Percentiles rank a stretch among this genome's conserved stretches.
These are phyloP conservation scores for Pandemis heparana DNA, from an alignment of 2,888 invertebrate genomes.

Conservation along the genomic window DNA sequence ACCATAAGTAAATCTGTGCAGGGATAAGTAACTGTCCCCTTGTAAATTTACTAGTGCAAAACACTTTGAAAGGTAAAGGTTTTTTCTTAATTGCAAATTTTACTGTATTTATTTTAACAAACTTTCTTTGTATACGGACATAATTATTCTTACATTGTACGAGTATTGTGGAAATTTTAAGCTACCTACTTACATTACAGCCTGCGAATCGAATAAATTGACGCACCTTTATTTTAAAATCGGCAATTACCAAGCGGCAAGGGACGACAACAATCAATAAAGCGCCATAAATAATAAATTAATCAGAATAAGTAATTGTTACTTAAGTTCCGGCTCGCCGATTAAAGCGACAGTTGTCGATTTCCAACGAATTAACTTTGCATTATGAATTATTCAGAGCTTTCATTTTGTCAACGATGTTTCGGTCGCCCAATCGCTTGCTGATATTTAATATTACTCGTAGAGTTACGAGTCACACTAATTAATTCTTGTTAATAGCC, in stretches of 20 bases:
- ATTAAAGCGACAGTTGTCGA: constrained; percentile 42
- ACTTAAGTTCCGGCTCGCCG: constrained; percentile 33
- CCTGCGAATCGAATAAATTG: not conserved
- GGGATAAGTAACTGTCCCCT: not conserved
- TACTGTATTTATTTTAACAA: too few species aligned
- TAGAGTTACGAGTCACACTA: too few species aligned
- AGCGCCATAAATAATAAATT: constrained; percentile 31
- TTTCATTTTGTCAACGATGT: constrained; percentile 35
- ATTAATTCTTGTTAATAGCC: too few species aligned
- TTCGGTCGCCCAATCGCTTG: constrained; percentile 6
- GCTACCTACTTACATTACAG: not conserved
- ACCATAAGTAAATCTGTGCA: not conserved
- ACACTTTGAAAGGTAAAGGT: too few species aligned
- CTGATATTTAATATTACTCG: too few species aligned
- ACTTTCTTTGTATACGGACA: too few species aligned
- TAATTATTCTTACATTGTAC: too few species aligned
- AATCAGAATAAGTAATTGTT: constrained; percentile 41
- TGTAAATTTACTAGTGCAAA: not conserved
- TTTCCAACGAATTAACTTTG: constrained; percentile 41
- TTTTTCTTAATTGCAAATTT: too few species aligned
- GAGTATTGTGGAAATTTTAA: too few species aligned
- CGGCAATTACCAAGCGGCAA: not conserved
- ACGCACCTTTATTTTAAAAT: constrained; percentile 9
- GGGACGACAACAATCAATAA: constrained; percentile 19
- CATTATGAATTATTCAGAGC: constrained; percentile 40